These are phyloP conservation scores for Ceriagrion tenellum DNA, from an alignment of 2,888 invertebrate genomes.

Conservation along the genomic window DNA sequence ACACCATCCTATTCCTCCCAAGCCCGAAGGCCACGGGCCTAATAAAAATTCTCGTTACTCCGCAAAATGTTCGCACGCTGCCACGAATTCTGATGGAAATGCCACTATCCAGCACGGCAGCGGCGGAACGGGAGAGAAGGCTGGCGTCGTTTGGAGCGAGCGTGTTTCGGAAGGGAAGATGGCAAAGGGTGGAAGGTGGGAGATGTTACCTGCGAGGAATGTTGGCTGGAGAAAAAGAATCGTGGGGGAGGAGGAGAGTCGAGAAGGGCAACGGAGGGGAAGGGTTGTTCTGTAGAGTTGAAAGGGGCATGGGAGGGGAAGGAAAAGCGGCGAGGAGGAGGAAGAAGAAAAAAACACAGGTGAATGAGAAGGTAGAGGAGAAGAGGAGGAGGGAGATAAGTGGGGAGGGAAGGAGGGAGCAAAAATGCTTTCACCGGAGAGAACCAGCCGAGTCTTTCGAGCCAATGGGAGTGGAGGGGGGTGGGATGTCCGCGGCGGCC, in stretches of 20 bases:
- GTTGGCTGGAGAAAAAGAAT: background rate
- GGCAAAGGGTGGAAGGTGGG: background rate
- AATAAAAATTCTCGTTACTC: background rate
- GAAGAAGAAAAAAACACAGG: too few relatives aligned
- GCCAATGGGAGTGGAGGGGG: background rate
- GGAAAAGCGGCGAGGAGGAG: background rate
- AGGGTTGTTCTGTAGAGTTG: background rate
- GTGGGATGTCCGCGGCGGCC: background rate
- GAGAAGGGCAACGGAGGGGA: constrained; percentile 22
- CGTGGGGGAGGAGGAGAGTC: background rate
- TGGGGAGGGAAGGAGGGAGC: background rate
- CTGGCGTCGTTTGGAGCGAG: background rate
- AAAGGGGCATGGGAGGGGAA: constrained; percentile 7
- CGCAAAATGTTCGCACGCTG: background rate
- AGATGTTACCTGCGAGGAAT: constrained; percentile 19
- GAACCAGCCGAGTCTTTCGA: background rate
- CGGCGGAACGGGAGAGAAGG: background rate
- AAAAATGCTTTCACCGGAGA: constrained; percentile 23
- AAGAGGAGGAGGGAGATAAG: background rate
- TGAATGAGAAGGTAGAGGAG: background rate
- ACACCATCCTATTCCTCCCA: background rate
- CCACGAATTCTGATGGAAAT: background rate
- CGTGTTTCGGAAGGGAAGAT: background rate
- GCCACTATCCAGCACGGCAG: background rate
- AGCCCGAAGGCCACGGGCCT: background rate